A percentile compares a stretch with the other conserved stretches of the same genome.
These are phyloP conservation scores for Periparus ater DNA, from an alignment of 2,797 vertebrate genomes.

Conservation along the genomic window DNA sequence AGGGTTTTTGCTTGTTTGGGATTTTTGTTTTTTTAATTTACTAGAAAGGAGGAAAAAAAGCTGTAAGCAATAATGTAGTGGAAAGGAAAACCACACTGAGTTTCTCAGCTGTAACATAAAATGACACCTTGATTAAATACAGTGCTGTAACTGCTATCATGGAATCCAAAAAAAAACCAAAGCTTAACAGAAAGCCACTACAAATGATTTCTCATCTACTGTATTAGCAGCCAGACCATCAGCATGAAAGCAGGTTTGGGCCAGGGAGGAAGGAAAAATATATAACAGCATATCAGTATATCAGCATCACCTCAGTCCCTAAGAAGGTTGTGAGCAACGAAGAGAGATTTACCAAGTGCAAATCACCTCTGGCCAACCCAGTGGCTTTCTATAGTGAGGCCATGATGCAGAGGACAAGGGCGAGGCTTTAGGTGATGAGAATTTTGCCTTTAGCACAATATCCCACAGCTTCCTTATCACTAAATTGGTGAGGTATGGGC, in stretches of 20 bases:
- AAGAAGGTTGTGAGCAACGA: neutral
- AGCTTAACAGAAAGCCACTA: neutral
- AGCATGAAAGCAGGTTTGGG: neutral
- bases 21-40: neutral
- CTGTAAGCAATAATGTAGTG: neutral
- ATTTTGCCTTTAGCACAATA: neutral
- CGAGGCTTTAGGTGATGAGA: rapidly evolving
- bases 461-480: neutral
- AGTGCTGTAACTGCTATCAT: neutral
- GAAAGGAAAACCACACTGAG: neutral
- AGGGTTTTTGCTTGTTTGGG: too few species aligned
- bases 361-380: neutral
- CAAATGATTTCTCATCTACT: neutral
- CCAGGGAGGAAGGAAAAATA: neutral
- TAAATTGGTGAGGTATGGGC: neutral
- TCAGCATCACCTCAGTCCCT: neutral
- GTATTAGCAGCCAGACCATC: neutral
- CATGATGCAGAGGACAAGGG: neutral
- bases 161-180: neutral
- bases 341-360: neutral
- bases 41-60: neutral
- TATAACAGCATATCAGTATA: neutral
- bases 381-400: rapidly evolving
- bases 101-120: neutral
- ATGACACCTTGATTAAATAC: neutral